Evolutionary conservation across 2,797 vertebrate genomes (phyloP).

Genomic region (Tenualosa thibaudeaui): DNA sequence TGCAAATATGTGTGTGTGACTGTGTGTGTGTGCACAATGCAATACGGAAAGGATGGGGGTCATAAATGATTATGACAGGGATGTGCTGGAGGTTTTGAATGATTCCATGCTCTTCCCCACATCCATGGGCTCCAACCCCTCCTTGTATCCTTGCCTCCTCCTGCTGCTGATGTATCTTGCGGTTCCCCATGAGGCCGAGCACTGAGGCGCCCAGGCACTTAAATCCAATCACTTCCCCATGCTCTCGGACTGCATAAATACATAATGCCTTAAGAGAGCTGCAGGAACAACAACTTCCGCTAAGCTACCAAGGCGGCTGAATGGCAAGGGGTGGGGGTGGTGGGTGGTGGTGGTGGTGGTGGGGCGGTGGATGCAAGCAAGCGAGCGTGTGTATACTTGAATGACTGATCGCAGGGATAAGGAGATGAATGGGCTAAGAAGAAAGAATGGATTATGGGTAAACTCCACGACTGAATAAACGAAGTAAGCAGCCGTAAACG

Average conservation of each 20-base stretch:
- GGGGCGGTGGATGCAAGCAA: too few relatives aligned
- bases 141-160: too few relatives aligned
- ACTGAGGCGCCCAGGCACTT: background rate
- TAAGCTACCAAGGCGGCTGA: background rate
- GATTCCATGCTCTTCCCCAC: background rate
- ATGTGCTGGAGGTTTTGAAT: background rate
- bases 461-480: background rate
- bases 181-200: background rate
- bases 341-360: too few relatives aligned
- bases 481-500: background rate
- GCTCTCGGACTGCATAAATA: background rate
- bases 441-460: background rate
- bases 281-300: conserved; percentile 4
- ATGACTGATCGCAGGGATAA: background rate
- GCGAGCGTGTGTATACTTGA: too few relatives aligned
- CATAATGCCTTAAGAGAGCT: background rate
- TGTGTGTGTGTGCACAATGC: too few relatives aligned
- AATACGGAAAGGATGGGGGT: too few relatives aligned
- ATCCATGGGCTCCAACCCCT: too few relatives aligned
- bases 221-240: background rate
- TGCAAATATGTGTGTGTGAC: background rate
- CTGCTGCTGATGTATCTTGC: too few relatives aligned
- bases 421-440: background rate
- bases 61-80: background rate
- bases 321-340: background rate